A percentile compares a stretch with the other conserved stretches of the same genome.
phyloP scores from a whole-genome alignment of 2,888 invertebrate species.

The Syrista parreyssii region DNA sequence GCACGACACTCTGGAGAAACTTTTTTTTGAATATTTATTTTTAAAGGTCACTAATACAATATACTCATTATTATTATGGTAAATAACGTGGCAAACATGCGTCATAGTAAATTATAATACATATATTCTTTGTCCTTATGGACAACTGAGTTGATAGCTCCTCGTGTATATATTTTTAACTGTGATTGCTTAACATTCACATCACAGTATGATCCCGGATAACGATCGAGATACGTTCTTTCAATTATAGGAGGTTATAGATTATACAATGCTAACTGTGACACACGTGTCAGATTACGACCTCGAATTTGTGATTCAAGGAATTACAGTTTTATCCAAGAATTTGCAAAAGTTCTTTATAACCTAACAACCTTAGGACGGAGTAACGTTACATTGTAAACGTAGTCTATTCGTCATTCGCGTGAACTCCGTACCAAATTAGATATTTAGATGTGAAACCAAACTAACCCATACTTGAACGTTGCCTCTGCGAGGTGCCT shows the following conservation, averaged over 20 bases:
- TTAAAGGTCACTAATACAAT: too few relatives aligned
- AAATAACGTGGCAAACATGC: too few relatives aligned
- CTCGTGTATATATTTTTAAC: neutral
- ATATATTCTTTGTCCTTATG: too few relatives aligned
- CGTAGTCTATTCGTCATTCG: neutral
- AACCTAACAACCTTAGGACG: too few relatives aligned
- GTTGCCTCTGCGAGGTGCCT: neutral
- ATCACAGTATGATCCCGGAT: neutral
- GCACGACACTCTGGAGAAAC: conserved; percentile 49
- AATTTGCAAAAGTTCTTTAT: neutral
- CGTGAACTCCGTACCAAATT: neutral
- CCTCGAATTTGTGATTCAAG: too few relatives aligned
- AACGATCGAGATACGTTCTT: neutral
- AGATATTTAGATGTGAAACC: neutral
- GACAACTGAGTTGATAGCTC: neutral
- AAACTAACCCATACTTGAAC: neutral
- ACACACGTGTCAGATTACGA: neutral
- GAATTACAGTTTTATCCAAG: neutral
- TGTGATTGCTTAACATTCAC: neutral
- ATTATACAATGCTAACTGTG: neutral
- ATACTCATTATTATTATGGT: too few relatives aligned
- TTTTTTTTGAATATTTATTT: too few relatives aligned
- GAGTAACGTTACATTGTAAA: neutral
- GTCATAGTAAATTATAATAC: too few relatives aligned
- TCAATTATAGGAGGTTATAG: neutral